These are phyloP conservation scores for Leptodactylus fallax DNA, from an alignment of 2,797 vertebrate genomes.

Conservation along the genomic window DNA sequence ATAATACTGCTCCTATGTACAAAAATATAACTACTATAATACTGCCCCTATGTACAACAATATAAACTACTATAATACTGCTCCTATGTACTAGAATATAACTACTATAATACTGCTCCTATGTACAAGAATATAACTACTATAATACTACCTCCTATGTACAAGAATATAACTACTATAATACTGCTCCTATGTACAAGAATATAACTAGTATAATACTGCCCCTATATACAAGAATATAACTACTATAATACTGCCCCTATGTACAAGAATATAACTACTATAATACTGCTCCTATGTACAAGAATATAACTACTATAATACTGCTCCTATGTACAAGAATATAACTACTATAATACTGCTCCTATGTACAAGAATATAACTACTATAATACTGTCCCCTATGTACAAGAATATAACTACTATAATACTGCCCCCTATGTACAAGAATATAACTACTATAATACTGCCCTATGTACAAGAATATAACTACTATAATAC, in stretches of 20 bases:
- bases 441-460: conserved; percentile 25
- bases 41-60: background rate
- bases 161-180: conserved; percentile 28
- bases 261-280: conserved; percentile 21
- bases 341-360: conserved; percentile 1
- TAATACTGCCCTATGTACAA: conserved; percentile 2
- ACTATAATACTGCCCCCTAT: conserved; percentile 7
- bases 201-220: conserved; percentile 26
- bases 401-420: conserved; percentile 30
- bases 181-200: background rate
- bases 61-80: conserved; percentile 24
- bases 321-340: background rate
- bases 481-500: too few species aligned
- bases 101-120: conserved; percentile 12
- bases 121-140: conserved; percentile 22
- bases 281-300: background rate
- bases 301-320: conserved; percentile 4
- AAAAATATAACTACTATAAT: conserved; percentile 27
- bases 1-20: background rate
- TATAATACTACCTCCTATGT: conserved; percentile 1
- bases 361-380: background rate
- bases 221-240: conserved; percentile 15
- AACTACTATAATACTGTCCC: background rate
- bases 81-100: conserved; percentile 4
- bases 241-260: conserved; percentile 16